phyloP scores from a whole-genome alignment of 2,113 vertebrate genomes.

The Podiceps cristatus region DNA sequence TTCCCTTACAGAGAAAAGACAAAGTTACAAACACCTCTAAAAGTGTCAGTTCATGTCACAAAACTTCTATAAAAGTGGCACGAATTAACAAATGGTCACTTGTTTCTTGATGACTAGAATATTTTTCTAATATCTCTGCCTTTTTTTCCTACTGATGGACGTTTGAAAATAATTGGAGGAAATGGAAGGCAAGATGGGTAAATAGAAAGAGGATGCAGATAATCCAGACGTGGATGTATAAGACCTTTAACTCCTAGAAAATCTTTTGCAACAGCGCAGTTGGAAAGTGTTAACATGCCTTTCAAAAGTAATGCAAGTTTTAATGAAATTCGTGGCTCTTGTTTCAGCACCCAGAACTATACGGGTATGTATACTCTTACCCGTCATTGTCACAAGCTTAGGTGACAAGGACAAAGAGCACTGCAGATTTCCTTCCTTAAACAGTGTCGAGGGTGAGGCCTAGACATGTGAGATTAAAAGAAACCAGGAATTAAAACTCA shows the following conservation, averaged over 20 bases:
- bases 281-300: not conserved
- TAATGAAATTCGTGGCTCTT: not conserved
- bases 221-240: not conserved
- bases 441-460: not conserved
- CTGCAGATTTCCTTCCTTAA: not conserved
- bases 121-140: not conserved
- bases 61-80: not conserved
- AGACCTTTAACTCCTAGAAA: not conserved
- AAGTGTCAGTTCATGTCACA: not conserved
- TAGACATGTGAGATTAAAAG: not conserved
- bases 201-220: not conserved
- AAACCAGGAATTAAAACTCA: not conserved
- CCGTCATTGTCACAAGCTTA: not conserved
- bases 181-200: not conserved
- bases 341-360: not conserved
- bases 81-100: accelerated
- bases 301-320: not conserved
- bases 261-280: not conserved
- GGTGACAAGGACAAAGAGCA: not conserved
- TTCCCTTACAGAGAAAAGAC: not conserved
- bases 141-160: not conserved
- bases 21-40: not conserved
- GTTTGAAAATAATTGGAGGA: not conserved
- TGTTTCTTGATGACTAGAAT: not conserved
- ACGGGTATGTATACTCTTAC: not conserved